Evolutionary conservation across 2,113 vertebrate species (phyloP).

Genomic region (Lipotes vexillifer): DNA sequence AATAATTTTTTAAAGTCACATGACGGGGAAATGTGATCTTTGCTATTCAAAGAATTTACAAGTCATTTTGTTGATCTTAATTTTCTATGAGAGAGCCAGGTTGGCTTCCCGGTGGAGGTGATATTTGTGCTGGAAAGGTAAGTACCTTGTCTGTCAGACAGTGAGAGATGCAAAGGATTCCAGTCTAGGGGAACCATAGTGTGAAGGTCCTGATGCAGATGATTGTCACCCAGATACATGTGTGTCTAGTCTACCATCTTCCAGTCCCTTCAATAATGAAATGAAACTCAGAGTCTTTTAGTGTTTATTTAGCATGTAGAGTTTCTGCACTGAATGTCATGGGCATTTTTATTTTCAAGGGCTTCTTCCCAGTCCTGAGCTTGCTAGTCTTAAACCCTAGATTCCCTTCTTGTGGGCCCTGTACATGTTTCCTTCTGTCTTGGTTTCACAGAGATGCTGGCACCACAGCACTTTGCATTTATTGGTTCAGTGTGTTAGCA

Average conservation of each 20-base stretch:
- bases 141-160: neutral
- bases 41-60: neutral
- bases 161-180: neutral
- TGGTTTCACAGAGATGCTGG: neutral
- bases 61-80: neutral
- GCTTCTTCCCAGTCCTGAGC: neutral
- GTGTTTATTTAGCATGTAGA: neutral
- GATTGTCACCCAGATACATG: neutral
- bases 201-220: neutral
- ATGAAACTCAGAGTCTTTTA: accelerated
- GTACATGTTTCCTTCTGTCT: accelerated
- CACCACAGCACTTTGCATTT: accelerated
- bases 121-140: neutral
- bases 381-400: neutral
- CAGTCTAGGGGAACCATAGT: neutral
- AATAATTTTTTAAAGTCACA: neutral
- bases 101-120: neutral
- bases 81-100: neutral
- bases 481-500: neutral
- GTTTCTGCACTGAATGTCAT: neutral
- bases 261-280: neutral
- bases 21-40: neutral
- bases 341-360: neutral
- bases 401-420: neutral
- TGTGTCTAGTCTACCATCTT: neutral